Evolutionary conservation across 2,113 vertebrate genomes (phyloP), one percentile per base, ranked within the genome.

Genomic region (Lathamus discolor): DNA sequence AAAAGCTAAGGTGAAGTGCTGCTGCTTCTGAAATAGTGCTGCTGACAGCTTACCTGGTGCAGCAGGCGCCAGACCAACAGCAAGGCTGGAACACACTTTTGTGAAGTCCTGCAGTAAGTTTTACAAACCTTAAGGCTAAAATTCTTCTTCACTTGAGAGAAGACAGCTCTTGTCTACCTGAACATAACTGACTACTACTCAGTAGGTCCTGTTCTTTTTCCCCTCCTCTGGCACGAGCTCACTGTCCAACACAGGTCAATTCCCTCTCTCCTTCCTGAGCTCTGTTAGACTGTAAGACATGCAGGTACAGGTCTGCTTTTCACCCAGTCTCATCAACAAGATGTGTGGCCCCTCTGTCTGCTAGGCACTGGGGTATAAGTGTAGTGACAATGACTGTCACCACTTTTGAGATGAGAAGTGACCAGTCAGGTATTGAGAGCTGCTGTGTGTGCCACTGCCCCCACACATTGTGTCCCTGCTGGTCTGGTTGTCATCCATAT

Each of bases 201-300:
- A 1, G 27, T 22, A n/a, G 29, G 12, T 27, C 68, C 29, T 3
- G 39, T 2, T 66, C 49, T 51, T 49, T 48, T 16, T 9, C 18
- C 22, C 1, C 8, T 37, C 37, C 29, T 29, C 33, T 12, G 54
- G 37, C 8, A 13, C 20, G 33, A 66, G 2, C 13, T 29, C 7
- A 1, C 48, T 27, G 13, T n/a, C 63, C 52, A 27, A 1, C 5
- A 0, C 2, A 17, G 17, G 43, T 16, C 6, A 3, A 31, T 43
- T 23, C 5, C 10, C 25, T 13, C 49, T 27, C 22, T 27, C 76
- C 69, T 29, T 28, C 24, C 28, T n/a, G 48, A 35, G 24, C 15
- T 63, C 41, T 41, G 14, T 69, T 11, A 41, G 54, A 28, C n/a
- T 24, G 15, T 10, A 28, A 10, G 15, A 62, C 31, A 12, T 6